Evolutionary conservation across 2,797 vertebrate genomes (phyloP).

Genomic region (Tarsius wallacei): DNA sequence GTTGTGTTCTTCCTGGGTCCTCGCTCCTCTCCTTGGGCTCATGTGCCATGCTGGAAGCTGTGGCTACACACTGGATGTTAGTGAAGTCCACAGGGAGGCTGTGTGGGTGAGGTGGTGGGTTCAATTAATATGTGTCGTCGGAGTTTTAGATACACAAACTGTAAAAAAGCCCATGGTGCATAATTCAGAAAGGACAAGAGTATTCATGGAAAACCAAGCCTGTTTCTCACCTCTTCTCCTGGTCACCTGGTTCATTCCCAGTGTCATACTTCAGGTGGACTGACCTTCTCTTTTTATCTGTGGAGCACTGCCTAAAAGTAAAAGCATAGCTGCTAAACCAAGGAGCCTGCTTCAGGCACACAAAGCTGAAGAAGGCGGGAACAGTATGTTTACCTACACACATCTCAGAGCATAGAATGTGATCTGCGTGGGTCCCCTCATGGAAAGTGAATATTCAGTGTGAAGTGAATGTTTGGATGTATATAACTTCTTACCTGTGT

Average conservation of each 20-base stretch:
- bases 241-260: no score
- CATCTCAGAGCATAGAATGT: fast-evolving
- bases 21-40: neutral
- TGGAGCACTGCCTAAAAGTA: no score
- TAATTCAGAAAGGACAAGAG: neutral
- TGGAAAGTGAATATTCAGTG: neutral
- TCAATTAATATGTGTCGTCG: fast-evolving
- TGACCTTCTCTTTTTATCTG: neutral
- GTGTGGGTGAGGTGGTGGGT: neutral
- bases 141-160: no score
- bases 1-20: neutral
- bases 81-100: fast-evolving
- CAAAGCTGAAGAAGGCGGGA: no score
- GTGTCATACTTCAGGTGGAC: neutral
- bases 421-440: neutral
- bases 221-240: neutral
- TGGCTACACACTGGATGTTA: neutral
- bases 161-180: neutral
- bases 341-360: no score
- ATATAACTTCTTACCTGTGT: neutral
- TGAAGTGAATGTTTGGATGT: neutral
- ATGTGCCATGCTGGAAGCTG: neutral
- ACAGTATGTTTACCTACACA: no score
- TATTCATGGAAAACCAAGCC: neutral
- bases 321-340: no score